phyloP scores from a whole-genome alignment of 2,113 vertebrate genomes.

The Pleuronectes platessa region DNA sequence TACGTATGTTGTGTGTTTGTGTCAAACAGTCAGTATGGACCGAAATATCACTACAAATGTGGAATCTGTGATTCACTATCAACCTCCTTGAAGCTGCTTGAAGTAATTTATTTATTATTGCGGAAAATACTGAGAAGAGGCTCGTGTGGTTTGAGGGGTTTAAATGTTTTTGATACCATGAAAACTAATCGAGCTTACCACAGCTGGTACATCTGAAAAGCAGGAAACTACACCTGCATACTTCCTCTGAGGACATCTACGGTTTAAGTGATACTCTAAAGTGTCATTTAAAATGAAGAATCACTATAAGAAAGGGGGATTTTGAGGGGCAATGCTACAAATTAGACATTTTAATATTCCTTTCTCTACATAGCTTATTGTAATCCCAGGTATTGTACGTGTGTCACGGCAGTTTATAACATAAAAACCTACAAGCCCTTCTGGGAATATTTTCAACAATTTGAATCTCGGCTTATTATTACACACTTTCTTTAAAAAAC shows the following conservation, averaged over 20 bases:
- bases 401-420: conserved; percentile 5
- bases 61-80: too few species aligned
- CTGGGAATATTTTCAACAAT: neutral
- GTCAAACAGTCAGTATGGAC: too few species aligned
- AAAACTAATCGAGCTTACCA: neutral
- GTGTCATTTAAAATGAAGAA: neutral
- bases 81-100: too few species aligned
- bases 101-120: neutral
- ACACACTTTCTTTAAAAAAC: neutral
- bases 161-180: neutral
- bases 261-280: neutral
- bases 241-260: neutral
- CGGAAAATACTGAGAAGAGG: neutral
- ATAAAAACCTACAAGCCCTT: conserved; percentile 19
- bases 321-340: conserved; percentile 39
- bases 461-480: conserved; percentile 11
- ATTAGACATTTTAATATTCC: conserved; percentile 1
- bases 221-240: neutral
- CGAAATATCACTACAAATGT: too few species aligned
- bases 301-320: neutral
- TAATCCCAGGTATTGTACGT: conserved; percentile 40
- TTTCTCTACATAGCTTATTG: conserved; percentile 67
- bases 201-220: conserved; percentile 12
- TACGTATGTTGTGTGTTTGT: too few species aligned
- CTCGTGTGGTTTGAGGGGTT: neutral